phyloP scores from a whole-genome alignment of 2,888 invertebrate species.

The Drosophila lacicola region DNA sequence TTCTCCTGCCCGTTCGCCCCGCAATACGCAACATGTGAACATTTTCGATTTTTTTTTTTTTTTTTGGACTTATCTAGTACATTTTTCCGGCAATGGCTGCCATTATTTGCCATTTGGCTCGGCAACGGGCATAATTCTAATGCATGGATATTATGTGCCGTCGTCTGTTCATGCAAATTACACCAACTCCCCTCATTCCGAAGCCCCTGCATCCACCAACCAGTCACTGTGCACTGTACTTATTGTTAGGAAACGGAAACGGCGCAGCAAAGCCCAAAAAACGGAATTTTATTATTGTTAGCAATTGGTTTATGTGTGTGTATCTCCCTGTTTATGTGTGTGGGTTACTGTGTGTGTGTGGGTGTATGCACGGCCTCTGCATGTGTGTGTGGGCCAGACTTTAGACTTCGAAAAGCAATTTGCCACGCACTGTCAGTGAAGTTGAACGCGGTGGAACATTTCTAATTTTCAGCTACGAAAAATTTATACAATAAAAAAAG shows the following conservation, averaged over 20 bases:
- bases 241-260: conserved; percentile 70
- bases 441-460: conserved; percentile 79
- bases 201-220: background rate
- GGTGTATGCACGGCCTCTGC: conserved; percentile 22
- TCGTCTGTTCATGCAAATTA: conserved; percentile 73
- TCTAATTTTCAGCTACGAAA: conserved; percentile 80
- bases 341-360: conserved; percentile 24
- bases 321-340: conserved; percentile 19
- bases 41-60: conserved; percentile 31
- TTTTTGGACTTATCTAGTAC: conserved; percentile 64
- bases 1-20: background rate
- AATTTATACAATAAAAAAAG: conserved; percentile 72
- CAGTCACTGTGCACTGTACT: conserved; percentile 34
- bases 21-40: conserved; percentile 32
- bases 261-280: conserved; percentile 46
- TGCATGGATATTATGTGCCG: conserved; percentile 74
- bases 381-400: conserved; percentile 53
- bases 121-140: conserved; percentile 69
- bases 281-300: conserved; percentile 70
- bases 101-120: conserved; percentile 60
- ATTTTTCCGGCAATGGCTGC: conserved; percentile 43
- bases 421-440: conserved; percentile 81
- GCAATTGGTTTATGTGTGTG: conserved; percentile 59
- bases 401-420: conserved; percentile 79
- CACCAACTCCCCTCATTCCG: background rate